Percentiles rank a stretch among this genome's conserved stretches.
phyloP scores from a whole-genome alignment of 2,797 vertebrate species.

The Tiaroga cobitis region DNA sequence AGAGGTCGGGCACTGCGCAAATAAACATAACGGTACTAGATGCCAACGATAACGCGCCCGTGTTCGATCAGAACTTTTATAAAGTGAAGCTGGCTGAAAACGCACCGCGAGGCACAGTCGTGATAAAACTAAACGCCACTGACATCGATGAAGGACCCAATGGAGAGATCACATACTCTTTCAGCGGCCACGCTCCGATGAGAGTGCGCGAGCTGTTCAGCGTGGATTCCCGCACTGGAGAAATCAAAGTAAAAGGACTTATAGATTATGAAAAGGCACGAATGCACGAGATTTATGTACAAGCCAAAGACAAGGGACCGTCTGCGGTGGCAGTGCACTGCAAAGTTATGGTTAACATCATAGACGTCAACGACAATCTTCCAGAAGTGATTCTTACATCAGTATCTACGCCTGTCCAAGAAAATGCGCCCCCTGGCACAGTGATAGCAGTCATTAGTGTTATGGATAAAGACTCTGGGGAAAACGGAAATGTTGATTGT shows the following conservation, averaged over 20 bases:
- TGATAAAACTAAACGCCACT: conserved; percentile 87
- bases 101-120: conserved; percentile 81
- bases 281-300: conserved; percentile 88
- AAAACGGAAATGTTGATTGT: conserved; percentile 87
- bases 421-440: conserved; percentile 86
- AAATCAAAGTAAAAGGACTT: conserved; percentile 85
- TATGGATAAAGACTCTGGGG: conserved; percentile 86
- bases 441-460: conserved; percentile 90
- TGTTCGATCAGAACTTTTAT: conserved; percentile 87
- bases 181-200: conserved; percentile 85
- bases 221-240: conserved; percentile 84
- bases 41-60: conserved; percentile 89
- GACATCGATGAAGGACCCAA: conserved; percentile 90
- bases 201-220: conserved; percentile 85
- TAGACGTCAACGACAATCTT: conserved; percentile 89
- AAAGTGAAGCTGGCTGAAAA: conserved; percentile 85
- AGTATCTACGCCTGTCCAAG: conserved; percentile 86
- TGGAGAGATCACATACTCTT: conserved; percentile 87
- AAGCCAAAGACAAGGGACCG: conserved; percentile 89
- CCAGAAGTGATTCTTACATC: conserved; percentile 89
- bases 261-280: conserved; percentile 88
- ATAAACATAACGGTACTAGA: conserved; percentile 87
- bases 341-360: conserved; percentile 86
- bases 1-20: conserved; percentile 83
- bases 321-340: conserved; percentile 89